Conservation (phyloP, 92 coral and sea anemone species). For the Heteractis magnifica region DNA sequence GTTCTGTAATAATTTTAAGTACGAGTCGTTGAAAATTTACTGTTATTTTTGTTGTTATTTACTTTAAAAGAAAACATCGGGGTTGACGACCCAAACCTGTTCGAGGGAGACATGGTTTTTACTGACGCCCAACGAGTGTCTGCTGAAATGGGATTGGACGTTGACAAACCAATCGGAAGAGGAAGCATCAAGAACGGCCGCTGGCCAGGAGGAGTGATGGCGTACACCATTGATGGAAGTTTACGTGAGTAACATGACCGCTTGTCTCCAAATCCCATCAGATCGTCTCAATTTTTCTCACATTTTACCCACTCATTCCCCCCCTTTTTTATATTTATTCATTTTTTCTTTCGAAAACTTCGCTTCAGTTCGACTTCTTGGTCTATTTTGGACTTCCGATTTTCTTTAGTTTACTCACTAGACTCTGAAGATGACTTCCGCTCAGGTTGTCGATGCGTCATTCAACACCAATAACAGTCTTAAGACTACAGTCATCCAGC, state of each 20-base stretch:
- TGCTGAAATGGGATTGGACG: conserved; percentile 57
- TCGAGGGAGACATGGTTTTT: conserved; percentile 71
- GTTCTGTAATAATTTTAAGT: too few species aligned
- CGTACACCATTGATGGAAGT: conserved; percentile 55
- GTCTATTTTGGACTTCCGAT: too few species aligned
- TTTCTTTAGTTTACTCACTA: too few species aligned
- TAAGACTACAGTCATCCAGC: too few species aligned
- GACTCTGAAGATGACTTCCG: too few species aligned
- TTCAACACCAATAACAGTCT: too few species aligned
- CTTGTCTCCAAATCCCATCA: neutral
- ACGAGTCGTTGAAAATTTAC: neutral
- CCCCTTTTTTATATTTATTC: too few species aligned
- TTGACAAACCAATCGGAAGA: conserved; percentile 51
- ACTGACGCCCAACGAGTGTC: conserved; percentile 61
- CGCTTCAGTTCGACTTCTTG: too few species aligned
- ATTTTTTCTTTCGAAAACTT: too few species aligned
- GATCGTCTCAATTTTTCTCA: neutral
- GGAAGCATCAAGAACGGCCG: conserved; percentile 64
- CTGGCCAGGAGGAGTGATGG: conserved; percentile 72
- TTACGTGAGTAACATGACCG: conserved; percentile 43
- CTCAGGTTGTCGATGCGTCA: too few species aligned
- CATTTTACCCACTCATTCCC: neutral
- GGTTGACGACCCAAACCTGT: conserved; percentile 50
- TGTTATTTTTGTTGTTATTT: neutral
- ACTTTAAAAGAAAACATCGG: conserved; percentile 32